Conservation (phyloP, 2,888 invertebrate species). For the Cremastobaeus sp. region DNA sequence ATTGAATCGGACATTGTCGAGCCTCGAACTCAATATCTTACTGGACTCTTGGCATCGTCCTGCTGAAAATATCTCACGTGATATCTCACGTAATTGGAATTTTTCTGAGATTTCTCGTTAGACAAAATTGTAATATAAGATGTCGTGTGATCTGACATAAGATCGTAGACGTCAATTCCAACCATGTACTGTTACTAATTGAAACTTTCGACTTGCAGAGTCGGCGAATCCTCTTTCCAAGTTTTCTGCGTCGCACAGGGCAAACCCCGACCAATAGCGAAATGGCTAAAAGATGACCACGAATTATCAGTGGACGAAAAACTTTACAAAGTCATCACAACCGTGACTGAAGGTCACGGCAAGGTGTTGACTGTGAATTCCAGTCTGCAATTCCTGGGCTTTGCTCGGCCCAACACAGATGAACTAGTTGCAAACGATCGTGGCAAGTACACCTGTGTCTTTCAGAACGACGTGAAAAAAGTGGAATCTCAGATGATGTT, state of each 20-base stretch:
- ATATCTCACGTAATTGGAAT: too few species aligned
- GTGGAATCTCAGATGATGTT: conserved; percentile 94
- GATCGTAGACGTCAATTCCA: too few species aligned
- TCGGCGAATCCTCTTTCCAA: conserved; percentile 88
- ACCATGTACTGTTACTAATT: neutral
- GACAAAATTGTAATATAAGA: too few species aligned
- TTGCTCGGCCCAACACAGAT: conserved; percentile 86
- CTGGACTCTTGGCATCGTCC: too few species aligned
- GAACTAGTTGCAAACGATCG: conserved; percentile 90
- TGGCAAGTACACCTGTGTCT: conserved; percentile 91
- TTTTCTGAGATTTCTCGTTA: too few species aligned
- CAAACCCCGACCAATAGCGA: conserved; percentile 90
- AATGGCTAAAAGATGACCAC: conserved; percentile 91
- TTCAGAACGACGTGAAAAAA: conserved; percentile 92
- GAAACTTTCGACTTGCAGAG: conserved; percentile 76
- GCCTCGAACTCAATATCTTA: too few species aligned
- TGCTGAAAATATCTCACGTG: too few species aligned
- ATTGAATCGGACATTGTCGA: too few species aligned
- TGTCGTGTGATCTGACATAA: too few species aligned
- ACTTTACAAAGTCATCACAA: conserved; percentile 89
- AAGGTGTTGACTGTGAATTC: conserved; percentile 91
- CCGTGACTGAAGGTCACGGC: conserved; percentile 87
- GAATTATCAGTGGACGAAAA: conserved; percentile 88
- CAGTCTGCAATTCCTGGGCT: conserved; percentile 88
- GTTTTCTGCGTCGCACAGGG: conserved; percentile 92